These are phyloP conservation scores for Bos taurus DNA, from an alignment of 2,113 vertebrate genomes.

Conservation along the genomic window DNA sequence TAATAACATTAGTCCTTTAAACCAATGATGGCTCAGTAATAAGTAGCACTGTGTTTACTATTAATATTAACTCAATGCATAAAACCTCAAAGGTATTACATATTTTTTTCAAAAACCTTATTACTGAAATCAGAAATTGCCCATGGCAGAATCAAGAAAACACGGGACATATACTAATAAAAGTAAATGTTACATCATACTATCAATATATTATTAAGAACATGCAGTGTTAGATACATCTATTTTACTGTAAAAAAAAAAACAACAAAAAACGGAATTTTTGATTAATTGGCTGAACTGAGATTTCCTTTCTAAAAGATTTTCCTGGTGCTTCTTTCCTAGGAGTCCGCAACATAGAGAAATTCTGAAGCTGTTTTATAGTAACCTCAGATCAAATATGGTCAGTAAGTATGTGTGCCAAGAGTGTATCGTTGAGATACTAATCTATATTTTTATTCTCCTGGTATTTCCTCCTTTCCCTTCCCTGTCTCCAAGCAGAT, in stretches of 20 bases:
- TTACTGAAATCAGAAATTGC: constrained; percentile 34
- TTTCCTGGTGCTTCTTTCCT: background rate
- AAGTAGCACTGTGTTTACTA: constrained; percentile 14
- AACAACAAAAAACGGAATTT: background rate
- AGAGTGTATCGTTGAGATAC: background rate
- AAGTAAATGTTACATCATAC: background rate
- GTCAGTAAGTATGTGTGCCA: background rate
- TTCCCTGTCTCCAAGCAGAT: background rate
- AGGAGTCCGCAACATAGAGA: background rate
- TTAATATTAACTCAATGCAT: constrained; percentile 1
- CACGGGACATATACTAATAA: background rate
- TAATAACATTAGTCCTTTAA: background rate
- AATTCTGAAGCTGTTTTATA: background rate
- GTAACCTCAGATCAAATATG: background rate
- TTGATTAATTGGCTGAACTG: background rate
- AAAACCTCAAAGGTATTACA: background rate
- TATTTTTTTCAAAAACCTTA: constrained; percentile 8
- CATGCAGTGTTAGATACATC: background rate
- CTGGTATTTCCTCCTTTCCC: background rate
- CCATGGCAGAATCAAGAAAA: constrained; percentile 6
- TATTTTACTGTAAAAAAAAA: background rate
- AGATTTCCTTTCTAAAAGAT: constrained; percentile 5
- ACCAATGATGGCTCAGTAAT: background rate
- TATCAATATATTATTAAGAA: background rate
- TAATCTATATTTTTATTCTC: background rate